A percentile compares a stretch with the other conserved stretches of the same genome.
These are phyloP conservation scores for Cerastis rubricosa DNA, from an alignment of 2,888 invertebrate species.

Conservation along the genomic window DNA sequence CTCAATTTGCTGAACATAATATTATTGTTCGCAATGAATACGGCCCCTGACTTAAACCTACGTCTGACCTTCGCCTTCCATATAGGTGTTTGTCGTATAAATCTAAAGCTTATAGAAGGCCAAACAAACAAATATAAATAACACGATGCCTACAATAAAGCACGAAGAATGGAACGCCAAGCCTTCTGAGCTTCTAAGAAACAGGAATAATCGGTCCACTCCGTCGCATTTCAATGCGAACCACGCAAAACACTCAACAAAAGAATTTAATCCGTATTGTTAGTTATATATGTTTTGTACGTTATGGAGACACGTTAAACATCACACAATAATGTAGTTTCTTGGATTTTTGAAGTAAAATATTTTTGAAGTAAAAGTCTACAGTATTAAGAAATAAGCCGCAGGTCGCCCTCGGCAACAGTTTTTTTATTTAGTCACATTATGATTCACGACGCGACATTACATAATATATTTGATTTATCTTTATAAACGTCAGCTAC, in stretches of 20 bases:
- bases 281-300: conserved; percentile 44
- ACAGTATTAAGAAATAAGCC: not conserved
- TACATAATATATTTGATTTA: conserved; percentile 41
- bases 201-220: conserved; percentile 64
- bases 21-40: conserved; percentile 15
- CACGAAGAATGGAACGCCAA: conserved; percentile 56
- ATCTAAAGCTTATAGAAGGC: conserved; percentile 40
- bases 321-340: conserved; percentile 27
- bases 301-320: conserved; percentile 29
- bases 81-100: conserved; percentile 29
- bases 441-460: conserved; percentile 10
- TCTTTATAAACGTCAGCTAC: conserved; percentile 37
- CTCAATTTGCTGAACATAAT: conserved; percentile 23
- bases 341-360: conserved; percentile 22
- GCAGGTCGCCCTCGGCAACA: conserved; percentile 3
- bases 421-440: conserved; percentile 14
- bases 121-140: conserved; percentile 41
- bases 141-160: conserved; percentile 45
- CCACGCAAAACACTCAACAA: conserved; percentile 60
- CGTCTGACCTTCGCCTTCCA: conserved; percentile 30
- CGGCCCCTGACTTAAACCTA: conserved; percentile 13
- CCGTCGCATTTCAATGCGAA: conserved; percentile 64
- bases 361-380: conserved; percentile 1
- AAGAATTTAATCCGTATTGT: conserved; percentile 62
- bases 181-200: conserved; percentile 48